Conservation (phyloP, 2,113 vertebrate species). For the Microcebus griseorufus region DNA sequence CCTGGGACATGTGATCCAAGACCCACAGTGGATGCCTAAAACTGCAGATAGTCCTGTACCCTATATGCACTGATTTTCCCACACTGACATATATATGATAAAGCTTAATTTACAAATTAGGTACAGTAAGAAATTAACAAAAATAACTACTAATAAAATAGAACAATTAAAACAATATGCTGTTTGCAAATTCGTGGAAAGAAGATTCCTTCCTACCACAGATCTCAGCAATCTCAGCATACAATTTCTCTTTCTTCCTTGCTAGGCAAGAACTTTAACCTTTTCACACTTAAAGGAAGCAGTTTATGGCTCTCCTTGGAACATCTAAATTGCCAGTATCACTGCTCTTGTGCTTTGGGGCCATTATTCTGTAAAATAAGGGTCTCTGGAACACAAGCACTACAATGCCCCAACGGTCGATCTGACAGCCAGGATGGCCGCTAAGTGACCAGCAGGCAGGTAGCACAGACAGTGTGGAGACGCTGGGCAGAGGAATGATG, state of each 20-base stretch:
- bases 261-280: background rate
- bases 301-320: background rate
- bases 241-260: background rate
- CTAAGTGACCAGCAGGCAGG: background rate
- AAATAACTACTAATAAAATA: background rate
- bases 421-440: background rate
- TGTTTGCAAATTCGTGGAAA: background rate
- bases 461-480: background rate
- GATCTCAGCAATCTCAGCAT: background rate
- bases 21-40: background rate
- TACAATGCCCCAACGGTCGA: background rate
- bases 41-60: background rate
- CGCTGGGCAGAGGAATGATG: background rate
- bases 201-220: background rate
- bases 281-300: background rate
- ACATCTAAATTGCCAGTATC: background rate
- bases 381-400: background rate
- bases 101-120: background rate
- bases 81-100: background rate
- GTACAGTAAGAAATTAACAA: background rate
- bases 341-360: background rate
- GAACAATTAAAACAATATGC: background rate
- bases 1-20: background rate
- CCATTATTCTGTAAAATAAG: background rate
- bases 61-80: background rate